These are phyloP conservation scores for Macrotis lagotis DNA, from an alignment of 2,113 vertebrate species.

Conservation along the genomic window DNA sequence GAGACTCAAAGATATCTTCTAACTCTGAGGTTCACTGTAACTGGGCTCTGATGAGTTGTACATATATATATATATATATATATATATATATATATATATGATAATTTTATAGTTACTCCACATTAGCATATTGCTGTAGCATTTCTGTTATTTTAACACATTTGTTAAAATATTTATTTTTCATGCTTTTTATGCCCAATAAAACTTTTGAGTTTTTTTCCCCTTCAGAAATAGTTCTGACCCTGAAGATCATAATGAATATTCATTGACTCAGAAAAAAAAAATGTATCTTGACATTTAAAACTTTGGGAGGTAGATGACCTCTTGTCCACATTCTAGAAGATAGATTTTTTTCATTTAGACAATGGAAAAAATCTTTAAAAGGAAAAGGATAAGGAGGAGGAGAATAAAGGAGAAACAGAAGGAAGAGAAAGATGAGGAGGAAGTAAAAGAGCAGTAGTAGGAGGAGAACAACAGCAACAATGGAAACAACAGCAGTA, in stretches of 20 bases:
- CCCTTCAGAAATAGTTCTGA: background rate
- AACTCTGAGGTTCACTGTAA: background rate
- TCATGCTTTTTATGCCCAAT: background rate
- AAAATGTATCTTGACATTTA: background rate
- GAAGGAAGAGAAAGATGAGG: too few species aligned
- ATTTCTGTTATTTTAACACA: background rate
- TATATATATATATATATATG: background rate
- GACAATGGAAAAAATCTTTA: background rate
- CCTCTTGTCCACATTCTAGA: background rate
- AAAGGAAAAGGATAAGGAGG: background rate
- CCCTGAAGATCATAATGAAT: background rate
- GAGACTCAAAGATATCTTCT: background rate
- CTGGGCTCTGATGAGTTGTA: background rate
- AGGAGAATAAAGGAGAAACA: too few species aligned
- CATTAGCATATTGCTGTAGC: background rate
- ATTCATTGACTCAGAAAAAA: background rate
- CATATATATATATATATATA: background rate
- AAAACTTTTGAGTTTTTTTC: background rate
- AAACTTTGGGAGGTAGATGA: background rate
- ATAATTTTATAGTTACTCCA: background rate
- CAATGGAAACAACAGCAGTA: too few species aligned
- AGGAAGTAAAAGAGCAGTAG: too few species aligned
- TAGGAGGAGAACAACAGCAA: too few species aligned
- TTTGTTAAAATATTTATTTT: background rate
- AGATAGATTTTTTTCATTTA: background rate